Base-by-base conservation (phyloP, 1,140 invertebrate species). In the Ruditapes philippinarum region DNA sequence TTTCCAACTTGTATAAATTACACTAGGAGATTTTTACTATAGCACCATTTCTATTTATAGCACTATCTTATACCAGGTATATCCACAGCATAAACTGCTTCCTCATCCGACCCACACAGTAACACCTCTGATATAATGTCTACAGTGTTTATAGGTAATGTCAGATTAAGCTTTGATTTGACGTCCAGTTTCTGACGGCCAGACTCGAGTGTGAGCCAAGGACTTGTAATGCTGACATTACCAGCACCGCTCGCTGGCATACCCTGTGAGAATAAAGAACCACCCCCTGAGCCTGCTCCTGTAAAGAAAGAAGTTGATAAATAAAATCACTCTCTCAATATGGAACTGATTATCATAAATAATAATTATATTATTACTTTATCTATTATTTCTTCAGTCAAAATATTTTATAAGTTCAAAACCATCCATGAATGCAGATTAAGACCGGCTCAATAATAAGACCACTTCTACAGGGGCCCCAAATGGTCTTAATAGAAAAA, bases 31-130 rank as follows among this genome's bases (percentile, higher is more conserved):
- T 7, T 14, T 45, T 45, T 45, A n/a, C n/a, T 45, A 14, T 14
- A 7, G 42, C 42, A 54, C 51, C 22, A 54, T 14, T 14, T n/a
- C 14, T 22, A 22, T n/a, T 54, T 54, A 22, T 31, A 31, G 54
- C n/a, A 11, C 87, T 90, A 92, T 51, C 60, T 88, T 31, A 93
- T 80, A 31, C 84, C 88, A 19, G 93, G 90, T 19, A 93, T 80
- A 36, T 87, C 65, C 12, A 94, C 78, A 19, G 91, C 85, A 90
- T 93, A 94, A 36, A 94, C 91, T 1, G 92, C 91, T 54, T 98
- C 98, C 95, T 98, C 98, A 94, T 98, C 98, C 89, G 97, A 97
- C 38, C 98, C 97, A 96, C 97, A 98, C 5, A 98, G 91, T 40
- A 98, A 95, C 62, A 96, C 97, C 54, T 97, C 97, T 91, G 97